Conservation (phyloP, 37 sponge, comb jelly and placozoan genomes). For the Oscarella lobularis region DNA sequence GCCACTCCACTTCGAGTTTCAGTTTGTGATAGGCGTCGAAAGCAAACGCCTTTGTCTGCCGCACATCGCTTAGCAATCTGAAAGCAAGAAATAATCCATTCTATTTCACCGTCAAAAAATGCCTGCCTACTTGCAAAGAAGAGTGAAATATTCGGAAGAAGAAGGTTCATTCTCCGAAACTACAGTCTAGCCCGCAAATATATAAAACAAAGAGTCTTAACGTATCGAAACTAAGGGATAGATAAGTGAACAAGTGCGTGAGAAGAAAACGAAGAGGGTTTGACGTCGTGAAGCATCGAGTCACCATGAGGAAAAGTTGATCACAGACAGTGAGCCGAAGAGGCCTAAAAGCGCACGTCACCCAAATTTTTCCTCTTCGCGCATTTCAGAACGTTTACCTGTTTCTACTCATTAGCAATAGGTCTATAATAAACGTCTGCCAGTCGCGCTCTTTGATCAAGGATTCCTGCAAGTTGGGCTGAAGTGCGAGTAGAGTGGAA, state of each 20-base stretch:
- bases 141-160: background rate
- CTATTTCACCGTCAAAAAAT: too few relatives aligned
- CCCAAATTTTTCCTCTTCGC: too few relatives aligned
- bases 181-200: background rate
- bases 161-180: background rate
- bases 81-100: too few relatives aligned
- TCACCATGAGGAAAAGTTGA: slow-evolving; percentile 62
- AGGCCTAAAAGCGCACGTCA: slow-evolving; percentile 38
- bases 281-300: slow-evolving; percentile 38
- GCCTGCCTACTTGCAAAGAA: background rate
- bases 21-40: background rate
- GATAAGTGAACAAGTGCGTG: slow-evolving; percentile 33
- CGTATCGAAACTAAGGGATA: slow-evolving; percentile 38
- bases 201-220: too few relatives aligned
- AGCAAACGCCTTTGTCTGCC: background rate
- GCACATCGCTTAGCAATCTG: background rate
- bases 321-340: slow-evolving; percentile 56
- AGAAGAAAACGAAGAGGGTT: slow-evolving; percentile 20
- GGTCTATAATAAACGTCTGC: background rate
- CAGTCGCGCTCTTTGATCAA: background rate
- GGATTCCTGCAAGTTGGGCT: background rate
- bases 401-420: background rate
- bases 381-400: background rate
- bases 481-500: background rate
- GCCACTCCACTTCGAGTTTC: background rate